phyloP scores from a whole-genome alignment of 2,797 vertebrate species.

The Helicolenus hilgendorfi region DNA sequence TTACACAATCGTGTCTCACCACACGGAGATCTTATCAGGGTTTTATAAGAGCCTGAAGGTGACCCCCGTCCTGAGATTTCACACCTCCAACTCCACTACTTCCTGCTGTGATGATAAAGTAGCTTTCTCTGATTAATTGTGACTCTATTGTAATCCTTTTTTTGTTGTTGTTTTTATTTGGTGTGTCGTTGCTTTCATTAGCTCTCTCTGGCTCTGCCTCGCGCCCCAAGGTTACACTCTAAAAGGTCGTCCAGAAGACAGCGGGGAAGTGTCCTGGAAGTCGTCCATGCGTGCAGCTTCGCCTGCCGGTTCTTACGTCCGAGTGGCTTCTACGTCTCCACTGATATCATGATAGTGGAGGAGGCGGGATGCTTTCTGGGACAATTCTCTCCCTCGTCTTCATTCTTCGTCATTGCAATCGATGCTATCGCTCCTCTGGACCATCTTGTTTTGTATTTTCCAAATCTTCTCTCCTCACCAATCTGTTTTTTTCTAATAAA shows the following conservation, averaged over 20 bases:
- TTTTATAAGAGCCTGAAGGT: background rate
- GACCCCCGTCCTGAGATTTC: background rate
- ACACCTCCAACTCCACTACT: background rate
- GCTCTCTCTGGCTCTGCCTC: conserved; percentile 1
- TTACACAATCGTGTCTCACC: background rate
- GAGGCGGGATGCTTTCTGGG: background rate
- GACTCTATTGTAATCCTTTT: background rate
- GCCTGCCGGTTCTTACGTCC: conserved; percentile 13
- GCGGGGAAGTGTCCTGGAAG: conserved; percentile 33
- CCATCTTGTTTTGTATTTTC: background rate
- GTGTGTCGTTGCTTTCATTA: background rate
- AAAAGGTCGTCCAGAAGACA: conserved; percentile 54
- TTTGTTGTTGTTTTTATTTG: background rate
- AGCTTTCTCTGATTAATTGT: background rate
- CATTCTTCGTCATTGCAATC: background rate
- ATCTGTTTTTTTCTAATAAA: background rate
- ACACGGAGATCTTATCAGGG: background rate
- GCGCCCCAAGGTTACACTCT: conserved; percentile 32
- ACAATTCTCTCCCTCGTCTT: background rate
- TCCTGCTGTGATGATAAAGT: background rate
- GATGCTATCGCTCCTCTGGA: conserved; percentile 1
- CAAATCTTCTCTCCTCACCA: background rate
- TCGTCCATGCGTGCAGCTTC: conserved; percentile 21
- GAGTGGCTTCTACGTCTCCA: conserved; percentile 7
- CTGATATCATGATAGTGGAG: background rate